Conservation (phyloP, 2,113 vertebrate genomes). For the Corvus hawaiiensis region DNA sequence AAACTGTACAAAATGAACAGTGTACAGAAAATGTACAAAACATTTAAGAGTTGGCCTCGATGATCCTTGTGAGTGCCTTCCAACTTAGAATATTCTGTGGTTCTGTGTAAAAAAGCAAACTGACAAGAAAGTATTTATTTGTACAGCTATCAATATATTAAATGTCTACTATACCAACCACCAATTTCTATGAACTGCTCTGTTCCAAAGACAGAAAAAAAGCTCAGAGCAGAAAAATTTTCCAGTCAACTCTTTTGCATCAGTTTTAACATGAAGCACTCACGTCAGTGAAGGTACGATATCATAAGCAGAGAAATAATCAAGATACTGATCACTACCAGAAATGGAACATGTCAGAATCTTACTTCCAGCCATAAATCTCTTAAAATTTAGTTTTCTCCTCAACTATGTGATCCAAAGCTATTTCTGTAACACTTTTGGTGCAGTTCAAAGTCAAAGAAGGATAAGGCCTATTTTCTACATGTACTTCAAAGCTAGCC, state of each 20-base stretch:
- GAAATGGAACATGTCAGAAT: not conserved
- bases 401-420: not conserved
- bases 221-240: not conserved
- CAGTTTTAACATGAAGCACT: not conserved
- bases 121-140: not conserved
- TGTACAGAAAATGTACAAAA: not conserved
- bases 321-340: not conserved
- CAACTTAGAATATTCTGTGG: not conserved
- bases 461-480: not conserved
- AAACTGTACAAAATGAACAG: not conserved
- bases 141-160: not conserved
- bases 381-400: not conserved
- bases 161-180: not conserved
- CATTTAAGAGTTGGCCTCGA: rapidly evolving
- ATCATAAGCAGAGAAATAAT: not conserved
- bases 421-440: not conserved
- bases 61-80: not conserved
- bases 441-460: not conserved
- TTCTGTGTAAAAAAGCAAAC: not conserved
- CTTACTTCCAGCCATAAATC: not conserved
- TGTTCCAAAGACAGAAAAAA: not conserved
- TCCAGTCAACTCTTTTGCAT: not conserved
- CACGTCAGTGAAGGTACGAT: not conserved
- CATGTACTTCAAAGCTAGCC: not conserved
- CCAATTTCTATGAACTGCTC: not conserved